Evolutionary conservation across 1,140 invertebrate species (phyloP).

Genomic region (Bombyx mandarina): DNA sequence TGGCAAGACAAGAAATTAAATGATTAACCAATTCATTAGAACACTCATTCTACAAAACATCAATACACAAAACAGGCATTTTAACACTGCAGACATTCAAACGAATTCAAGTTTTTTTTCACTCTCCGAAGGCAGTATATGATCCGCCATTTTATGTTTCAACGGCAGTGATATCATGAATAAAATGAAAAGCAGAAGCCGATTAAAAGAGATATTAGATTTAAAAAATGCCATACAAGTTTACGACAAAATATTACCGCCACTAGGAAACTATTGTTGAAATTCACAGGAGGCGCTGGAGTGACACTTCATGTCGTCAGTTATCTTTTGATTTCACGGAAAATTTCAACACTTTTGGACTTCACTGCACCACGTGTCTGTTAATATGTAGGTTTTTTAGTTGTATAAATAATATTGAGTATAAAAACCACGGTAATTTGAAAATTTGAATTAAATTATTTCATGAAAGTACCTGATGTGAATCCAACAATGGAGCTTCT

Average conservation of each 20-base stretch:
- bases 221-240: conserved; percentile 1
- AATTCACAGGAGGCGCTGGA: conserved; percentile 7
- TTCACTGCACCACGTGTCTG: background rate
- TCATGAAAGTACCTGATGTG: conserved; percentile 26
- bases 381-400: background rate
- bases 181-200: no score
- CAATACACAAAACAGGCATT: no score
- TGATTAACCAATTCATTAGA: no score
- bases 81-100: no score
- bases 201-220: no score
- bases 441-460: conserved; percentile 2
- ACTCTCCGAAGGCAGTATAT: no score
- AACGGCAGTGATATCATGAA: no score
- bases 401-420: no score
- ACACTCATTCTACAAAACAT: no score
- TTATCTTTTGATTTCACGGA: conserved; percentile 5
- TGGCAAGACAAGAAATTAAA: no score
- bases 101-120: no score
- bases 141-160: no score
- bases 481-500: conserved; percentile 28
- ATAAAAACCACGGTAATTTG: background rate
- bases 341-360: conserved; percentile 1
- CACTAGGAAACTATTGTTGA: conserved; percentile 11
- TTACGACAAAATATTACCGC: conserved; percentile 11
- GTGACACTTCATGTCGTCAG: conserved; percentile 5